Evolutionary conservation across 2,888 invertebrate genomes (phyloP).

Genomic region (Phalera bucephala): DNA sequence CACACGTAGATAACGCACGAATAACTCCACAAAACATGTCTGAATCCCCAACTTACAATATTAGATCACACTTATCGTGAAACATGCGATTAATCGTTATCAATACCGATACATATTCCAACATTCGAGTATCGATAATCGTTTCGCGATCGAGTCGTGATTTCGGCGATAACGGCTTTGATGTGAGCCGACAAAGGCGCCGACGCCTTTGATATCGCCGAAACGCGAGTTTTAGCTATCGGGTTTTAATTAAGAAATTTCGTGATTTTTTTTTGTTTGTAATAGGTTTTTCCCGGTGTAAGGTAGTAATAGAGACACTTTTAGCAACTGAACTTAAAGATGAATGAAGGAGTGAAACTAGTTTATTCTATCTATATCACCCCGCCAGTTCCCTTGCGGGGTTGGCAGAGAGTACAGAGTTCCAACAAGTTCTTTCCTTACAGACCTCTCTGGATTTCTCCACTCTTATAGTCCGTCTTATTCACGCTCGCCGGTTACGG

Average conservation of each 20-base stretch:
- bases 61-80: slow-evolving; percentile 9
- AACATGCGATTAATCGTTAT: slow-evolving; percentile 9
- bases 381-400: no score
- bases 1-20: not conserved
- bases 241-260: slow-evolving; percentile 4
- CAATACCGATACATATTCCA: slow-evolving; percentile 4
- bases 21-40: not conserved
- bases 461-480: no score
- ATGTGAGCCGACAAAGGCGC: slow-evolving; percentile 39
- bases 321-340: no score
- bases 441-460: no score
- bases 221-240: slow-evolving; percentile 37
- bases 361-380: no score
- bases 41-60: slow-evolving; percentile 1
- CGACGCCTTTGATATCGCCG: slow-evolving; percentile 46
- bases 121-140: slow-evolving; percentile 30
- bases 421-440: no score
- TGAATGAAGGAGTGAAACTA: no score
- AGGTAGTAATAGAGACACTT: no score
- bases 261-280: not conserved
- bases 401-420: no score
- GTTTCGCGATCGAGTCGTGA: slow-evolving; percentile 31
- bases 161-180: slow-evolving; percentile 41
- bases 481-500: no score
- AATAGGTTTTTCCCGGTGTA: no score